Percentiles rank a stretch among this genome's conserved stretches.
These are phyloP conservation scores for Stegastes partitus DNA, from an alignment of 2,113 vertebrate species.

Conservation along the genomic window DNA sequence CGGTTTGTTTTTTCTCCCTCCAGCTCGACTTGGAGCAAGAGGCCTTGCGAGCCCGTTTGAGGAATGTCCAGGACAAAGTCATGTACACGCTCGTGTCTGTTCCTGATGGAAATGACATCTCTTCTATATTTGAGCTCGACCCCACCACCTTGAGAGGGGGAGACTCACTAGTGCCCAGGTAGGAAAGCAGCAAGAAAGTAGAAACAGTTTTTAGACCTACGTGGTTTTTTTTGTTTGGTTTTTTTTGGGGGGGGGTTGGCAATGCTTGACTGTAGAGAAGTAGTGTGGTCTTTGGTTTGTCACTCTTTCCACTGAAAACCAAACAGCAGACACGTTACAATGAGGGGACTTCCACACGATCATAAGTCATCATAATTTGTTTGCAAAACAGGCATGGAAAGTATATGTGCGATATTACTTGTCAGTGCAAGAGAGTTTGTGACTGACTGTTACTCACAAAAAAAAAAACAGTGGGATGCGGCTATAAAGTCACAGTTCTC, in stretches of 20 bases:
- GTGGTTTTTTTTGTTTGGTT: background rate
- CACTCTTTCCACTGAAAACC: constrained; percentile 43
- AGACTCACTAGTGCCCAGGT: constrained; percentile 98
- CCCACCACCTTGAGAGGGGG: constrained; percentile 96
- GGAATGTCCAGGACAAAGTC: constrained; percentile 91
- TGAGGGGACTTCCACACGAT: constrained; percentile 29
- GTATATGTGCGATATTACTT: background rate
- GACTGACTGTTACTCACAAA: background rate
- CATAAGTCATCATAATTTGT: constrained; percentile 11
- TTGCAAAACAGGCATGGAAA: constrained; percentile 4
- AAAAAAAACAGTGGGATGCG: background rate
- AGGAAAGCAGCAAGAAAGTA: constrained; percentile 30
- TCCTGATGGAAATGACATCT: constrained; percentile 97
- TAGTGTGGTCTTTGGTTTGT: background rate
- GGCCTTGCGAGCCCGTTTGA: constrained; percentile 84
- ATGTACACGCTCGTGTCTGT: constrained; percentile 96
- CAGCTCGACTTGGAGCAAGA: constrained; percentile 95
- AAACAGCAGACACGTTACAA: constrained; percentile 4
- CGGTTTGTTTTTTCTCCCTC: background rate
- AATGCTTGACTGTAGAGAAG: background rate
- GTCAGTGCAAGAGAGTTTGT: background rate
- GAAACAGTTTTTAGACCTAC: background rate
- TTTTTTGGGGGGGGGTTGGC: too few relatives aligned
- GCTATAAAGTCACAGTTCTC: background rate
- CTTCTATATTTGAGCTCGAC: constrained; percentile 98